Conservation (phyloP, 2,888 invertebrate species). For the Hedychridium roseum region DNA sequence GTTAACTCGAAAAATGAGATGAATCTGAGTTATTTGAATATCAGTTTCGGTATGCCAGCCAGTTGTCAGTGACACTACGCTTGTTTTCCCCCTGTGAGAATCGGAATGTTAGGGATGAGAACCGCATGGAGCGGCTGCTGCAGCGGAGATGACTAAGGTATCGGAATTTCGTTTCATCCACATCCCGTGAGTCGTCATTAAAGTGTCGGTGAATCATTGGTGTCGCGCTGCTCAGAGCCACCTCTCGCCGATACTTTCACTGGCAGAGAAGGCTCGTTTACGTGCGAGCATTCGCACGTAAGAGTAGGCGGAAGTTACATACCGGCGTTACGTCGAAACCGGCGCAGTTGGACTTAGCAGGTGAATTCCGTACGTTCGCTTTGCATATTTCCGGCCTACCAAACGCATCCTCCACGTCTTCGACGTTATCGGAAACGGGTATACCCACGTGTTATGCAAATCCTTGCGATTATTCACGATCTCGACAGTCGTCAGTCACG, state of each 20-base stretch:
- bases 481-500: too few species aligned
- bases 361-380: slow-evolving; percentile 24
- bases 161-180: too few species aligned
- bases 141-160: too few species aligned
- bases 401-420: slow-evolving; percentile 12
- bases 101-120: too few species aligned
- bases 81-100: too few species aligned
- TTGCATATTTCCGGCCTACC: slow-evolving; percentile 24
- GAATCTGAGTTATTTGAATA: too few species aligned
- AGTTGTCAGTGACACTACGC: too few species aligned
- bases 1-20: too few species aligned
- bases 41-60: too few species aligned
- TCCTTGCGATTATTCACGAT: too few species aligned
- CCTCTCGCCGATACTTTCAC: slow-evolving; percentile 33
- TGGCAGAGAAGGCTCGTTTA: slow-evolving; percentile 16
- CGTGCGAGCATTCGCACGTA: slow-evolving; percentile 5
- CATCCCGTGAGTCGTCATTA: too few species aligned
- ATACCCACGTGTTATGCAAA: slow-evolving; percentile 34
- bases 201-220: slow-evolving; percentile 26
- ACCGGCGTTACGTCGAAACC: slow-evolving; percentile 35
- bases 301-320: slow-evolving; percentile 42
- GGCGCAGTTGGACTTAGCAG: slow-evolving; percentile 22
- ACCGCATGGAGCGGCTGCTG: too few species aligned
- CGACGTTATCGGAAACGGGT: slow-evolving; percentile 13
- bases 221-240: slow-evolving; percentile 5